These are phyloP conservation scores for Leptopilina clavipes DNA, from an alignment of 1,140 invertebrate genomes.

Conservation along the genomic window DNA sequence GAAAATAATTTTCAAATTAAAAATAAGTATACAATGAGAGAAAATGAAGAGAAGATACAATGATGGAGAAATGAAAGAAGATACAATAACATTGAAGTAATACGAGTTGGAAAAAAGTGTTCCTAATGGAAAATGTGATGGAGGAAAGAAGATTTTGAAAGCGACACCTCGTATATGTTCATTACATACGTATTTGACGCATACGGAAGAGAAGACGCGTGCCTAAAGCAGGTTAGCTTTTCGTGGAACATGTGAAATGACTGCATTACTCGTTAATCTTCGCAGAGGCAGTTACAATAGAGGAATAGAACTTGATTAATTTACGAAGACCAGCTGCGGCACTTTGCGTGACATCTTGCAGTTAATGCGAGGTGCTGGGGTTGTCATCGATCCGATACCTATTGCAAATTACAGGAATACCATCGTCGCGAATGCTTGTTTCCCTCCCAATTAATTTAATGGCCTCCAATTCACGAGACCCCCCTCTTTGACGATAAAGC, in stretches of 20 bases:
- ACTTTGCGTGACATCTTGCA: slow-evolving; percentile 57
- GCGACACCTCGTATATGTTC: not conserved
- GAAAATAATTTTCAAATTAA: too few species aligned
- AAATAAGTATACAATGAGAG: too few species aligned
- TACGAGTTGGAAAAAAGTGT: too few species aligned
- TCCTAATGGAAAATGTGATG: not conserved
- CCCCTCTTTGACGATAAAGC: slow-evolving; percentile 31
- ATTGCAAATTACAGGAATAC: slow-evolving; percentile 45
- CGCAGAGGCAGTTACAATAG: slow-evolving; percentile 54
- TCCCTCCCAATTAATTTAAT: slow-evolving; percentile 48
- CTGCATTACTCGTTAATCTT: slow-evolving; percentile 53
- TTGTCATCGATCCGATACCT: slow-evolving; percentile 50
- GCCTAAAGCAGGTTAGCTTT: not conserved
- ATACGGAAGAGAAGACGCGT: slow-evolving; percentile 21
- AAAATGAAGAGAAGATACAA: too few species aligned
- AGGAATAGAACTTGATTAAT: slow-evolving; percentile 62
- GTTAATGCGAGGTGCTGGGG: slow-evolving; percentile 40
- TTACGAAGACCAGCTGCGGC: slow-evolving; percentile 63
- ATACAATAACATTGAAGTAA: too few species aligned
- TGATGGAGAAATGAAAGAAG: too few species aligned
- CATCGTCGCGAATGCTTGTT: slow-evolving; percentile 38
- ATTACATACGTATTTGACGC: slow-evolving; percentile 6
- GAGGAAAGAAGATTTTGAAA: not conserved
- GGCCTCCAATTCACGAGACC: slow-evolving; percentile 17
- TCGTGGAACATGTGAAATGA: slow-evolving; percentile 4